A percentile compares a stretch with the other conserved stretches of the same genome.
These are phyloP conservation scores for Polylopha cassiicola DNA, from an alignment of 2,888 invertebrate species.

Conservation along the genomic window DNA sequence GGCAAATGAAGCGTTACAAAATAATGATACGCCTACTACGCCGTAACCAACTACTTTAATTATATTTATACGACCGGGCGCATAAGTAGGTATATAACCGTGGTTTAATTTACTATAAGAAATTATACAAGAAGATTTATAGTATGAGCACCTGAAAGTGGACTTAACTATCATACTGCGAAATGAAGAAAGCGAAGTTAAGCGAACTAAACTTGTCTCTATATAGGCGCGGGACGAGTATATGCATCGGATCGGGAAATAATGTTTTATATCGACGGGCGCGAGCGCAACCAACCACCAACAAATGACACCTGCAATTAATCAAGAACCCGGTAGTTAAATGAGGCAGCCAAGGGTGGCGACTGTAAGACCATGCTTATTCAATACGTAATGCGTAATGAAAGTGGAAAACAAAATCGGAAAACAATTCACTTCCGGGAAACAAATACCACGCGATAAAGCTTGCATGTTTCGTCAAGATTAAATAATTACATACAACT, in stretches of 20 bases:
- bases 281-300: constrained; percentile 3
- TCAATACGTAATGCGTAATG: too few relatives aligned
- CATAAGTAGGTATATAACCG: too few relatives aligned
- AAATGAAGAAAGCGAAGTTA: constrained; percentile 11
- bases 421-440: too few relatives aligned
- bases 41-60: too few relatives aligned
- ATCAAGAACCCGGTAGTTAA: background rate
- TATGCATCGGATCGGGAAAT: constrained; percentile 5
- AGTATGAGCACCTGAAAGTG: background rate
- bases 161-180: constrained; percentile 1
- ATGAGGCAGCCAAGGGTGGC: constrained; percentile 18
- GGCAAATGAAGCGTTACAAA: constrained; percentile 1
- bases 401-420: too few relatives aligned
- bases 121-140: too few relatives aligned
- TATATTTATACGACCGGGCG: too few relatives aligned
- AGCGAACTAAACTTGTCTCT: constrained; percentile 14
- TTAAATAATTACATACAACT: too few relatives aligned
- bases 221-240: constrained; percentile 13
- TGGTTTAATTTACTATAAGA: too few relatives aligned
- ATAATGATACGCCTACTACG: background rate
- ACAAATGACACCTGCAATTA: constrained; percentile 4
- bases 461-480: too few relatives aligned
- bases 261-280: constrained; percentile 6
- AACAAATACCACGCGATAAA: too few relatives aligned
- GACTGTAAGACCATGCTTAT: too few relatives aligned